Evolutionary conservation across 2,113 vertebrate genomes (phyloP), one percentile per base, ranked within the genome.

Genomic region (Elaphurus davidianus): DNA sequence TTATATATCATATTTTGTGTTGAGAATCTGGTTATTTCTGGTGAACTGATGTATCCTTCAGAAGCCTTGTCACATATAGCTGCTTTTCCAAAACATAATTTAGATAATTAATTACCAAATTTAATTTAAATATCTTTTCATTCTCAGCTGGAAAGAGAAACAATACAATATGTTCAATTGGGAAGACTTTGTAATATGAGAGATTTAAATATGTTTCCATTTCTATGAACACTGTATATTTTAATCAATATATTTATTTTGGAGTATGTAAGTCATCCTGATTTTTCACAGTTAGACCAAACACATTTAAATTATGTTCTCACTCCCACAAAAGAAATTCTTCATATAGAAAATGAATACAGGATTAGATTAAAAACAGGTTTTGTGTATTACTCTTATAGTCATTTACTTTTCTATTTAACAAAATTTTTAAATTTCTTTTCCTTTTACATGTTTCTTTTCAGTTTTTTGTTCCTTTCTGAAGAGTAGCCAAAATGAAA

Each of bases 61-160:
- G 88, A 57, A 55, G 67, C 4, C 28, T 47, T 91, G 7, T 17
- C 60, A 86, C 1, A 87, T 62, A 55, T 92, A 52, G 55, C 17
- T 85, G 45, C 13, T 86, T 96, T 90, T 95, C 43, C 59, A 92
- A 98, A 98, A 90, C 79, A 7, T 50, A 33, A 97, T 94, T 95
- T 52, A 93, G 36, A 40, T 33, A 97, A 90, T 1, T 6, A 0
- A 71, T 94, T 91, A 93, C 74, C n/a, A 87, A 74, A 74, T 94
- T 92, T 97, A 90, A 96, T 97, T 98, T 94, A 64, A 90, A 55
- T 57, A 71, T 76, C 47, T 23, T 15, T 97, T 74, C 88, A 83
- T 84, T 97, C 14, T 91, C 92, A 28, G 27, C 28, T 79, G 9
- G n/a, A 97, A 96, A 90, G 28, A 97, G 74, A 96, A 71, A 62